Evolutionary conservation across 2,888 invertebrate species (phyloP).

Genomic region (Allolobophora icterica): DNA sequence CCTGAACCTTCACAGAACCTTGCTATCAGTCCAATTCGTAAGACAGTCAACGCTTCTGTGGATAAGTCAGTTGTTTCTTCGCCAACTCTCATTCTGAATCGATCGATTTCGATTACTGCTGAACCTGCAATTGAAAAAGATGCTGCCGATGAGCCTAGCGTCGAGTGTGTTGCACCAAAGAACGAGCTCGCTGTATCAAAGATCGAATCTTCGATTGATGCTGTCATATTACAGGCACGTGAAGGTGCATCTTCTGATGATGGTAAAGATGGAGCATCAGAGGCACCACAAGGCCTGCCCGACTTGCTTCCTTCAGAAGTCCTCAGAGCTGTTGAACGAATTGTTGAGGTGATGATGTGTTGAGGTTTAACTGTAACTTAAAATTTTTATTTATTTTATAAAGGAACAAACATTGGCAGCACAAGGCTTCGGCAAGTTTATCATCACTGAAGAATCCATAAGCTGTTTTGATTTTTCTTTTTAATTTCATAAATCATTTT

Average conservation of each 20-base stretch:
- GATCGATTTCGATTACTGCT: background rate
- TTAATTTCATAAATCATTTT: background rate
- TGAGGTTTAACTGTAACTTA: background rate
- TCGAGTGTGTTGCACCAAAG: background rate
- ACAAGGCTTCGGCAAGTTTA: background rate
- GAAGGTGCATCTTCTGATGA: background rate
- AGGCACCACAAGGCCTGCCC: background rate
- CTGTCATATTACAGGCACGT: conserved; percentile 4
- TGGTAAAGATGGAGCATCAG: background rate
- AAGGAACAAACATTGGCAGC: background rate
- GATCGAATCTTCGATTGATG: conserved; percentile 18
- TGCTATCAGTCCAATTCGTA: conserved; percentile 15
- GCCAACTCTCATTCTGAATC: background rate
- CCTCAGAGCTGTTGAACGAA: background rate
- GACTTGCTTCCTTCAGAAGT: background rate
- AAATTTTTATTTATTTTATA: background rate
- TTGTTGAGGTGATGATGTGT: background rate
- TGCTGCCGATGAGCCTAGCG: background rate
- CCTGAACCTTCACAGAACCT: background rate
- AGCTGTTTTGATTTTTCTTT: conserved; percentile 6
- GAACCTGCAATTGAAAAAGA: background rate
- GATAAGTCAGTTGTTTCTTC: conserved; percentile 14
- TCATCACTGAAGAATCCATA: background rate
- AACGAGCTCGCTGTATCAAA: background rate
- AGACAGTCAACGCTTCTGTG: background rate